A percentile compares a stretch with the other conserved stretches of the same genome.
These are phyloP conservation scores for Petaurus breviceps DNA, from an alignment of 2,113 vertebrate genomes.

Conservation along the genomic window DNA sequence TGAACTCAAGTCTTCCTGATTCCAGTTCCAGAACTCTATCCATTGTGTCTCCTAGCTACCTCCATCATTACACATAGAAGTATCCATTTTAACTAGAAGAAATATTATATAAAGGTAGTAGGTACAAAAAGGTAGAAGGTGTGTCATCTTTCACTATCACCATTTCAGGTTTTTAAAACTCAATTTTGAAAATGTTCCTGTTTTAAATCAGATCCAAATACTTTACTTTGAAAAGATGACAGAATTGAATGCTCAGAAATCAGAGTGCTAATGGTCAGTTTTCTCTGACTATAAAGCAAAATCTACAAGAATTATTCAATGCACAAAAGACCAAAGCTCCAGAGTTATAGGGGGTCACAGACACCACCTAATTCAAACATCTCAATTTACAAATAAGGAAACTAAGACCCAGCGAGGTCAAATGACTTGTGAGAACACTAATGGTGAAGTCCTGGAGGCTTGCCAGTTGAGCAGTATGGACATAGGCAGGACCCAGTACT, in stretches of 20 bases:
- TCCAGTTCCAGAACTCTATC: not conserved
- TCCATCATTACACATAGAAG: not conserved
- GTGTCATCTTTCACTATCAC: not conserved
- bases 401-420: not conserved
- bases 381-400: not conserved
- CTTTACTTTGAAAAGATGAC: not conserved
- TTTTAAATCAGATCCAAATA: not conserved
- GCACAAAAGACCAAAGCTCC: not conserved
- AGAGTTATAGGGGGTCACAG: not conserved
- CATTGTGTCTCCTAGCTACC: not conserved
- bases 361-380: not conserved
- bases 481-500: accelerated
- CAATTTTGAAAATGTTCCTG: not conserved
- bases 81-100: not conserved
- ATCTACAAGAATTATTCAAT: not conserved
- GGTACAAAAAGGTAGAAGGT: not conserved
- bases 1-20: not conserved
- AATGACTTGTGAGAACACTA: not conserved
- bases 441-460: not conserved
- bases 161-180: not conserved
- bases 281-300: not conserved
- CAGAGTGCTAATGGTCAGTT: not conserved
- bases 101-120: not conserved
- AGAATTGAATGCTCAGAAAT: not conserved
- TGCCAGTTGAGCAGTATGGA: not conserved